These are phyloP conservation scores for Graphium colonna DNA, from an alignment of 2,888 invertebrate species.

Conservation along the genomic window DNA sequence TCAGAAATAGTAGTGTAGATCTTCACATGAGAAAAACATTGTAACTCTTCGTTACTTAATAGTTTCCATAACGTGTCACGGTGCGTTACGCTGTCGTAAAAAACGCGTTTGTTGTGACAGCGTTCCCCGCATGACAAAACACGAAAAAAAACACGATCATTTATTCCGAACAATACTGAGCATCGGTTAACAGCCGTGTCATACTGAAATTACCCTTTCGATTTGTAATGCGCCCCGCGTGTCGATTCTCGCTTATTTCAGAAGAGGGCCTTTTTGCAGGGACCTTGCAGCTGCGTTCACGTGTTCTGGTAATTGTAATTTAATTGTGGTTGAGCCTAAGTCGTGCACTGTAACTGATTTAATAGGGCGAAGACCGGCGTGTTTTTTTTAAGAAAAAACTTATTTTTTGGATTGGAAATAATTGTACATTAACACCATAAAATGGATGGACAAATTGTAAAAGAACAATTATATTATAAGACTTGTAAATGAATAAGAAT, in stretches of 20 bases:
- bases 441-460: too few species aligned
- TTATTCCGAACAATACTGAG: slow-evolving; percentile 70
- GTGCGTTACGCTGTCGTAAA: slow-evolving; percentile 67
- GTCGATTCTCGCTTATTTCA: slow-evolving; percentile 34
- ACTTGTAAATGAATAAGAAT: too few species aligned
- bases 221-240: slow-evolving; percentile 40
- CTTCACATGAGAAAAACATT: slow-evolving; percentile 32
- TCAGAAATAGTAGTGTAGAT: not conserved
- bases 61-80: slow-evolving; percentile 70
- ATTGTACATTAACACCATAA: too few species aligned
- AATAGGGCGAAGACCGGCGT: too few species aligned
- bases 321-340: not conserved
- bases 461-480: too few species aligned
- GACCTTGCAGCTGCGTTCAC: slow-evolving; percentile 17
- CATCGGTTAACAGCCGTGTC: slow-evolving; percentile 67
- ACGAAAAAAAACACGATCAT: slow-evolving; percentile 51
- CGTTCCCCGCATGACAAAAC: slow-evolving; percentile 66
- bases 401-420: too few species aligned
- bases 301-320: not conserved
- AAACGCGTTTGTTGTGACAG: slow-evolving; percentile 77
- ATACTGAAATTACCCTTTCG: slow-evolving; percentile 62
- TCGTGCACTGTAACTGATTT: not conserved
- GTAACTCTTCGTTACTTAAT: slow-evolving; percentile 54
- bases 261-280: slow-evolving; percentile 17
- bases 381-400: not conserved